Evolutionary conservation across 92 coral and sea anemone species (phyloP).

Genomic region (Siderastrea radians): DNA sequence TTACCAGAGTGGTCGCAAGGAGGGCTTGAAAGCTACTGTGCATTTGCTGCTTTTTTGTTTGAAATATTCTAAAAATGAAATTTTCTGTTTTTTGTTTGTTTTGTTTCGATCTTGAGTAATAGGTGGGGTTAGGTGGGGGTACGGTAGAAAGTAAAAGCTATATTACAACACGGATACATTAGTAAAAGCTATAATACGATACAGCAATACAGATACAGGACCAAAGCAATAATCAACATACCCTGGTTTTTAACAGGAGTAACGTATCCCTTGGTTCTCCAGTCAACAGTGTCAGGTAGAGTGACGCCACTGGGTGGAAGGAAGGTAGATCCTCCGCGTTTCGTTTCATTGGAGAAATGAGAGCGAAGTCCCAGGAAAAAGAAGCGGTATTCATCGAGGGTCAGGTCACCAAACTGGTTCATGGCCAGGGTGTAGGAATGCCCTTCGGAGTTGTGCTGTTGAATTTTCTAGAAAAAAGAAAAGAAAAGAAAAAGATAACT

Average conservation of each 20-base stretch:
- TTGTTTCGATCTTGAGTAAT: too few relatives aligned
- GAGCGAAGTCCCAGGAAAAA: constrained; percentile 78
- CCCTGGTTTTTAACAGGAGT: constrained; percentile 95
- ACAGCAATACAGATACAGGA: too few relatives aligned
- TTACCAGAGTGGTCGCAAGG: too few relatives aligned
- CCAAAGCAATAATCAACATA: constrained; percentile 9
- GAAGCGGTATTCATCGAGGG: constrained; percentile 80
- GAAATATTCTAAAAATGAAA: too few relatives aligned
- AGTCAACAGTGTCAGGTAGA: constrained; percentile 80
- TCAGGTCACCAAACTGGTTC: constrained; percentile 94
- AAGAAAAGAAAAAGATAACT: background rate
- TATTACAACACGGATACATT: too few relatives aligned
- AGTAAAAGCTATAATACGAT: too few relatives aligned
- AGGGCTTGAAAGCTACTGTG: too few relatives aligned
- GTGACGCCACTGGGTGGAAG: constrained; percentile 83
- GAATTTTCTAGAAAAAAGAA: constrained; percentile 66
- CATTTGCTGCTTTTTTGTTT: too few relatives aligned
- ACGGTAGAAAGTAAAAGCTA: too few relatives aligned
- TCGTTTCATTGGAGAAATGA: constrained; percentile 68
- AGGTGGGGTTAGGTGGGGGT: too few relatives aligned
- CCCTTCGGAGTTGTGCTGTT: constrained; percentile 79
- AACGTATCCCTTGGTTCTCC: constrained; percentile 94
- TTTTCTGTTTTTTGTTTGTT: too few relatives aligned
- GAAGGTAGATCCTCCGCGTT: constrained; percentile 62
- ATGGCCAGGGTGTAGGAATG: constrained; percentile 83